Evolutionary conservation across 1,140 invertebrate genomes (phyloP).

Genomic region (Rhizoglyphus robini): DNA sequence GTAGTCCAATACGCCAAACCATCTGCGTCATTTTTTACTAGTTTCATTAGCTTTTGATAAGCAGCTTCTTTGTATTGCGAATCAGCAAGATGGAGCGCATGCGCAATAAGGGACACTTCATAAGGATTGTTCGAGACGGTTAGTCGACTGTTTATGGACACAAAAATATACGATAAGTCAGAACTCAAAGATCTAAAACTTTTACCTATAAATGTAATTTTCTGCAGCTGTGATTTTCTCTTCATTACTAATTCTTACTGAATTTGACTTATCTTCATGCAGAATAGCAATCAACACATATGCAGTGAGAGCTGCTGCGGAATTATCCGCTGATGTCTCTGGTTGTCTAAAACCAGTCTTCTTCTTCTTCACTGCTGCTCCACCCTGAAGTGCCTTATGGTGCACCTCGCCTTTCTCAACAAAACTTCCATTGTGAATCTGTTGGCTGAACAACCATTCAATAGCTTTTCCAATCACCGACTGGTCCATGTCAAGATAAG

Average conservation of each 20-base stretch:
- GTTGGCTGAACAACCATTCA: conserved; percentile 60
- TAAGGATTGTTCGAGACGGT: conserved; percentile 56
- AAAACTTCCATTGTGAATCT: conserved; percentile 67
- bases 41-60: conserved; percentile 50
- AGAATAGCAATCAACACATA: conserved; percentile 68
- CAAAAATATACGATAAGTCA: too few relatives aligned
- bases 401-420: too few relatives aligned
- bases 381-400: too few relatives aligned
- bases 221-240: conserved; percentile 39
- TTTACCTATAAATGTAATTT: conserved; percentile 58
- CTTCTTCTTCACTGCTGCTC: background rate
- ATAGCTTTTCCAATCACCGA: conserved; percentile 54
- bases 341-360: too few relatives aligned
- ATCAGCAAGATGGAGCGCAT: too few relatives aligned
- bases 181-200: too few relatives aligned
- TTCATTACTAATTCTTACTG: conserved; percentile 45
- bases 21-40: conserved; percentile 42
- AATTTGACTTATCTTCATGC: conserved; percentile 42
- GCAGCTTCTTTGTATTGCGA: conserved; percentile 49
- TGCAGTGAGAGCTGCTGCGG: conserved; percentile 68
- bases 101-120: conserved; percentile 54
- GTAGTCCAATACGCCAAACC: conserved; percentile 17
- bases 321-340: conserved; percentile 34
- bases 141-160: too few relatives aligned
- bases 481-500: too few relatives aligned